These are phyloP conservation scores for Pyrocoelia pectoralis DNA, from an alignment of 2,888 invertebrate genomes.

Conservation along the genomic window DNA sequence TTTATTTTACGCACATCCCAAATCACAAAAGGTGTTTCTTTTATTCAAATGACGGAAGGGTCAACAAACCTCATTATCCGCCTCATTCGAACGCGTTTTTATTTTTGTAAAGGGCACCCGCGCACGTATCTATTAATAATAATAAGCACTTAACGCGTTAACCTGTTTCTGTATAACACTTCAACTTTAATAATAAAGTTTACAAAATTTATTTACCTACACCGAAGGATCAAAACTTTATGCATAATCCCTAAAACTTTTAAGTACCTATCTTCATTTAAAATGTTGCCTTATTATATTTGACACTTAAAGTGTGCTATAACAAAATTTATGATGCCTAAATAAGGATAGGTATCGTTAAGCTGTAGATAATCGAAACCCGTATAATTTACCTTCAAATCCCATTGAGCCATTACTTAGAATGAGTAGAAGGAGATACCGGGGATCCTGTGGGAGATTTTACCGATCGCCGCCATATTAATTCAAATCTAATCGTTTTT, in stretches of 20 bases:
- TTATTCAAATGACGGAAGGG: background rate
- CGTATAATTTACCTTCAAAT: background rate
- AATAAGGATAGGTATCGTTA: constrained; percentile 1
- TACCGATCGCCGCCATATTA: background rate
- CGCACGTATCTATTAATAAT: constrained; percentile 1
- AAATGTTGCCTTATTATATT: background rate
- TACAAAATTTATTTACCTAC: too few species aligned
- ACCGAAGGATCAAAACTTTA: background rate
- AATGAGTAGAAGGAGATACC: background rate
- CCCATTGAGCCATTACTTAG: background rate
- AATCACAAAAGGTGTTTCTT: background rate
- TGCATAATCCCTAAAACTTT: background rate
- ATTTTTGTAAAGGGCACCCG: background rate
- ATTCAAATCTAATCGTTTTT: background rate
- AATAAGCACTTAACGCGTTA: background rate
- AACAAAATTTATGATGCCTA: background rate
- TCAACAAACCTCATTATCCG: background rate
- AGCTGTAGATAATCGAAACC: background rate
- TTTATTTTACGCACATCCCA: too few species aligned
- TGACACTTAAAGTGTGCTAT: background rate
- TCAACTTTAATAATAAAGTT: background rate
- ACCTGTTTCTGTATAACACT: background rate
- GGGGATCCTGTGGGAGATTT: background rate
- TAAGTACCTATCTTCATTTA: background rate
- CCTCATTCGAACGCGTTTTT: background rate